Base-by-base conservation (phyloP, 2,113 vertebrate genomes). In the Xerus inauris region DNA sequence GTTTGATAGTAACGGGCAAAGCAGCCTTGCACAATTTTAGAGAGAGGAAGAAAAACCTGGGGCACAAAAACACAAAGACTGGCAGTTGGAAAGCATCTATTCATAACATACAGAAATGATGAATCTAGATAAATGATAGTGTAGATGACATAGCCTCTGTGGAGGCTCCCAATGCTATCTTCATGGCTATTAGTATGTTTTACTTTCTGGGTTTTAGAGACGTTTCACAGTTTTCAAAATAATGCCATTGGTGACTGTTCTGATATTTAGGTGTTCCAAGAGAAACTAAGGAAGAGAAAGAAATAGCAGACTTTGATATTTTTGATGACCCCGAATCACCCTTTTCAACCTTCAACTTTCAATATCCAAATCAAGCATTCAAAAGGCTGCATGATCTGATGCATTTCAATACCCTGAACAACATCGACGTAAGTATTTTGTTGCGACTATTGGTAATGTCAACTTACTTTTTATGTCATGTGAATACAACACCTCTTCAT, bases 341-440 rank as follows among this genome's bases (percentile, higher is more conserved):
- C 0, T 99, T 99, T 97, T 99, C 99, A 35, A 99, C 99, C 0
- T 99, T 99, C 97, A 99, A 99, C 98, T 99, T 99, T 97, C 99
- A 99, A 45, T 99, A 99, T 98, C 96, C 99, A 93, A 99, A 99
- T 49, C 98, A 99, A 93, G 99, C 99, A 14, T 99, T 99, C 97
- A 99, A 98, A 87, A 99, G 99, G 90, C 98, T 99, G 10, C 99
- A 99, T 7, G 99, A 99, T 94, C 98, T 99, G 6, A 99, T 99
- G 99, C 99, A 99, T 94, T 99, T 99, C 98, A 99, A 99, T 97
- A 99, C 99, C 0, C 98, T 99, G 83, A 99, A 99, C 98, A 99
- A 99, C 97, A 99, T 99, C 28, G 99, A 99, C 62, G 99, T 99
- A 96, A 91, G 99, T 98, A 83, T 94, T 1, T 64, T 3, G 51